phyloP scores from a whole-genome alignment of 2,113 vertebrate genomes.

The Todiramphus chloris region DNA sequence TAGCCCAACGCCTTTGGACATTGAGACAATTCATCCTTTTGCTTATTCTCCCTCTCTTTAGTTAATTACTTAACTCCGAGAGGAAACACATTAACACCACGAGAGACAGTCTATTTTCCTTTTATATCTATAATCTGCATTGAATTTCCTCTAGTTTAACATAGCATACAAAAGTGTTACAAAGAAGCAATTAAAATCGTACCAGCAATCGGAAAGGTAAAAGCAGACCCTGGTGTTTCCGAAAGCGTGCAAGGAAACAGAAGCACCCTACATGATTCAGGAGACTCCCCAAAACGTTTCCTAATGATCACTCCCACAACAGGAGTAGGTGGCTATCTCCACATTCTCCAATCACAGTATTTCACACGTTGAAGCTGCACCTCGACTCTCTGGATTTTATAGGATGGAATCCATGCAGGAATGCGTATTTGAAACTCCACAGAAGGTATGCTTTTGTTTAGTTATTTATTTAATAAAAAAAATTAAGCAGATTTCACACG shows the following conservation, averaged over 20 bases:
- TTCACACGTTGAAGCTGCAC: neutral
- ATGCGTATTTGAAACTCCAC: neutral
- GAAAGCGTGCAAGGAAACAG: neutral
- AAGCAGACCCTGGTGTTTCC: neutral
- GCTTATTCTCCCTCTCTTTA: neutral
- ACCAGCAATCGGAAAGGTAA: neutral
- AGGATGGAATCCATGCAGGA: neutral
- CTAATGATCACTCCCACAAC: neutral
- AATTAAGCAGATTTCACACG: neutral
- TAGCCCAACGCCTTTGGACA: neutral
- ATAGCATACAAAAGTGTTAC: neutral
- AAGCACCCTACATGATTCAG: neutral
- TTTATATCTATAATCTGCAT: neutral
- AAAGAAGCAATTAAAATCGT: neutral
- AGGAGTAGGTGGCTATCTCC: neutral
- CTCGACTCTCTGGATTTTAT: neutral
- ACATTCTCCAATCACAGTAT: neutral
- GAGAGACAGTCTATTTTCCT: neutral
- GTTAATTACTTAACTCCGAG: neutral
- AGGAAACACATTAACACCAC: neutral
- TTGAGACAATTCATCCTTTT: neutral
- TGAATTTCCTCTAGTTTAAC: neutral
- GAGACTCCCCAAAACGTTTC: neutral
- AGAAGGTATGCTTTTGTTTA: neutral
- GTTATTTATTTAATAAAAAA: too few species aligned